Evolutionary conservation across 2,797 vertebrate species (phyloP).

Genomic region (Sebastolobus alascanus): DNA sequence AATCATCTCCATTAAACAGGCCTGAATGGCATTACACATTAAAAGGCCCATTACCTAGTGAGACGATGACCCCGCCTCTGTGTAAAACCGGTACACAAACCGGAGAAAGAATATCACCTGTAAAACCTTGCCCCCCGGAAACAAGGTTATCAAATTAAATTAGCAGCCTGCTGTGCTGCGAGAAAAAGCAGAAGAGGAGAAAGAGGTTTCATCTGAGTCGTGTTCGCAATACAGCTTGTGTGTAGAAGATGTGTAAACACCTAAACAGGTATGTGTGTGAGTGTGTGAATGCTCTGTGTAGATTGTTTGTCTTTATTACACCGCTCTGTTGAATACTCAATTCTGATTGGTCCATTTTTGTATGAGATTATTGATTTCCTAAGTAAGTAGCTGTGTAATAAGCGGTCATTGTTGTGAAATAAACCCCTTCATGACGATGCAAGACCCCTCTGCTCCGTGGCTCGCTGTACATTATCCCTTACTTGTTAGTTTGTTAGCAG

Average conservation of each 20-base stretch:
- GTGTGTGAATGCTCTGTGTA: not conserved
- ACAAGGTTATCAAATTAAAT: constrained; percentile 52
- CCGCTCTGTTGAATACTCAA: no score
- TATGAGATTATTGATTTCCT: no score
- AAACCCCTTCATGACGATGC: no score
- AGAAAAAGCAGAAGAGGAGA: constrained; percentile 3
- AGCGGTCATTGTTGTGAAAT: no score
- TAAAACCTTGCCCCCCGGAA: constrained; percentile 44
- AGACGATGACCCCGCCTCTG: constrained; percentile 51
- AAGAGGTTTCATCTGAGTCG: not conserved
- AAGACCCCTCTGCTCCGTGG: no score
- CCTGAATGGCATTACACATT: constrained; percentile 66
- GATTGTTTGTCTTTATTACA: constrained; percentile 12
- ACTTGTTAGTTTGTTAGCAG: not conserved
- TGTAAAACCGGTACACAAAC: constrained; percentile 52
- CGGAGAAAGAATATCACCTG: constrained; percentile 24
- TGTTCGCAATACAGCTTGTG: not conserved
- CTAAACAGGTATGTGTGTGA: not conserved
- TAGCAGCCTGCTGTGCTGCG: constrained; percentile 1
- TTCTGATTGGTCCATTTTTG: no score
- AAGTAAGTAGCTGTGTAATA: no score
- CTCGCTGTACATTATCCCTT: no score
- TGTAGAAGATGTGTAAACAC: not conserved
- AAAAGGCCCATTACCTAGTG: constrained; percentile 69
- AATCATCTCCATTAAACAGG: constrained; percentile 77